phyloP scores from a whole-genome alignment of 53 echinoderm and acorn worm genomes.

The Arbacia lixula region DNA sequence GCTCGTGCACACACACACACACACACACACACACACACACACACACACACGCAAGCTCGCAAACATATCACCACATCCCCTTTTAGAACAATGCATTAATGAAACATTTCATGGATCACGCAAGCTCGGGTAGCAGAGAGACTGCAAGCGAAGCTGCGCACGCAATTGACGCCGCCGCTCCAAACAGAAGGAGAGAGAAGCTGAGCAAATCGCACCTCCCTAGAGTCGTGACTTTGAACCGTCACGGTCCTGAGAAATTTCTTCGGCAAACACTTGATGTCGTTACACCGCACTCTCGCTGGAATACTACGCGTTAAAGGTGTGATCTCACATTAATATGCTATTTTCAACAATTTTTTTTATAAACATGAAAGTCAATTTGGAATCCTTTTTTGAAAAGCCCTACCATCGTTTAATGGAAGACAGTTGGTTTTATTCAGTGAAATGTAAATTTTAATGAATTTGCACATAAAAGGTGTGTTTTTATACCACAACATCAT shows the following conservation, averaged over 20 bases:
- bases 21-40: background rate
- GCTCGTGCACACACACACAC: background rate
- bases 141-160: conserved; percentile 6
- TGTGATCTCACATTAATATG: too few relatives aligned
- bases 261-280: conserved; percentile 23
- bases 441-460: too few relatives aligned
- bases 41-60: background rate
- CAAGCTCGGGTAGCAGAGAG: conserved; percentile 10
- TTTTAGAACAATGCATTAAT: conserved; percentile 16
- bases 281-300: conserved; percentile 28
- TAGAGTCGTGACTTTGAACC: conserved; percentile 21
- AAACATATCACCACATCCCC: conserved; percentile 14
- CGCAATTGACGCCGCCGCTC: background rate
- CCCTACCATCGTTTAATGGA: too few relatives aligned
- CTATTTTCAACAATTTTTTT: too few relatives aligned
- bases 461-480: too few relatives aligned
- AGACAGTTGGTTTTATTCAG: too few relatives aligned
- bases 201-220: conserved; percentile 18
- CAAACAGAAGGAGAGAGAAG: too few relatives aligned
- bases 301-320: too few relatives aligned
- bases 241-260: conserved; percentile 8
- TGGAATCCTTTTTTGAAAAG: too few relatives aligned
- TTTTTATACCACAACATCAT: too few relatives aligned
- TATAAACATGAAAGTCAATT: too few relatives aligned
- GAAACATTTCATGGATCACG: conserved; percentile 38